These are phyloP conservation scores for Acanthurus tractus DNA, from an alignment of 2,797 vertebrate species.

Conservation along the genomic window DNA sequence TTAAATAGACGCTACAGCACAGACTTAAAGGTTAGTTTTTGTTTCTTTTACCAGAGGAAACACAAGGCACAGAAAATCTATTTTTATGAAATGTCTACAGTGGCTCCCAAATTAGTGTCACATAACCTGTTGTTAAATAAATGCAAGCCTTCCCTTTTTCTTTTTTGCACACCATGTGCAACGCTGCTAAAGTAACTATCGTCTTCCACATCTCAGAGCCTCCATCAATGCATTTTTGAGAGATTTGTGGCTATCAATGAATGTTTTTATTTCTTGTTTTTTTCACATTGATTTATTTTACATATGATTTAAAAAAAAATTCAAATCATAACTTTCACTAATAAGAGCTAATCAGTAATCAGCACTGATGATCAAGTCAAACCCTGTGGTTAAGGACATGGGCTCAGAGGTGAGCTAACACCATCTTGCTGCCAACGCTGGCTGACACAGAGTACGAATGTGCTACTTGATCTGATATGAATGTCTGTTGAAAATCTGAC, in stretches of 20 bases:
- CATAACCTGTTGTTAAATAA: background rate
- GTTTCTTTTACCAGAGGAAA: slow-evolving; percentile 44
- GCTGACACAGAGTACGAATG: no score
- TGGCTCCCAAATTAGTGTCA: background rate
- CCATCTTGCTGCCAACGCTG: no score
- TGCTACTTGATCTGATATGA: no score
- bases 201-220: background rate
- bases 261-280: background rate
- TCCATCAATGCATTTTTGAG: background rate
- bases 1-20: slow-evolving; percentile 30
- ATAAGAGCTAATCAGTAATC: no score
- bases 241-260: no score
- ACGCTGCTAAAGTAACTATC: background rate
- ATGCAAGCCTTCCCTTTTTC: background rate
- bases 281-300: background rate
- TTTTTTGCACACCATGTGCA: no score
- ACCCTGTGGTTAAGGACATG: no score
- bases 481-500: no score
- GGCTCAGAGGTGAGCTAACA: no score
- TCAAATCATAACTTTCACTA: no score
- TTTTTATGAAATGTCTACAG: slow-evolving; percentile 54
- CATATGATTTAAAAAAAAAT: no score
- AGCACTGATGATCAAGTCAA: no score
- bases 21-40: slow-evolving; percentile 76
- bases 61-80: slow-evolving; percentile 1